Base-by-base conservation (phyloP, 2,888 invertebrate species). In the Junonia oenone region DNA sequence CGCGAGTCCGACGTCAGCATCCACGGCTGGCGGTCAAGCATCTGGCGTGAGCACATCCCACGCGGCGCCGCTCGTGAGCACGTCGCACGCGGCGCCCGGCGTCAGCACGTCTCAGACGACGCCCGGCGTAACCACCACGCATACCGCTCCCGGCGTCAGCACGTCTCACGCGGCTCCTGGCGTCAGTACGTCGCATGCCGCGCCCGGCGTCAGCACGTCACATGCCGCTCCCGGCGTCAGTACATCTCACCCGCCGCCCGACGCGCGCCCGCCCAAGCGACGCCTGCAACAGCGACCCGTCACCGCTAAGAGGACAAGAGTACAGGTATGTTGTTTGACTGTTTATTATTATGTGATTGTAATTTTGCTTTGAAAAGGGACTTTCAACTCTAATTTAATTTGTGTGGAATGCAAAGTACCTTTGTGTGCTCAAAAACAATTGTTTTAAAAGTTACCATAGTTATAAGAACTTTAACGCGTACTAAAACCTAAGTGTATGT, bases 291-390 rank as follows among this genome's bases (percentile, higher is more conserved):
- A 82, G 45, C 74, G 89, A 14, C 82, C 83, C 0, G 78, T 91
- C 61, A 85, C 90, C 40, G 83, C 85, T 27, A 92, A 92, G 68
- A 76, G 92, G 62, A 90, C 91, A 0, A 76, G 92, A 47, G 82
- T 92, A 45, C 92, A 92, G 79, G 91, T 91, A 74, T 13, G 47
- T 11, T 1, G 8, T 29, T 29, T 29, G n/a, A n/a, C n/a, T n/a
- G n/a, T n/a, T n/a, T n/a, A n/a, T n/a, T n/a, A n/a, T n/a, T n/a
- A n/a, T n/a, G n/a, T n/a, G n/a, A n/a, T n/a, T n/a, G n/a, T n/a
- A n/a, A n/a, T n/a, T n/a, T n/a, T n/a, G n/a, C n/a, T n/a, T n/a
- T n/a, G n/a, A n/a, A n/a, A n/a, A n/a, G n/a, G n/a, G n/a, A n/a
- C n/a, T n/a, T n/a, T n/a, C n/a, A n/a, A n/a, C n/a, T n/a, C n/a